phyloP scores from a whole-genome alignment of 1,140 invertebrate species.

The Ostrea denselamellosa region DNA sequence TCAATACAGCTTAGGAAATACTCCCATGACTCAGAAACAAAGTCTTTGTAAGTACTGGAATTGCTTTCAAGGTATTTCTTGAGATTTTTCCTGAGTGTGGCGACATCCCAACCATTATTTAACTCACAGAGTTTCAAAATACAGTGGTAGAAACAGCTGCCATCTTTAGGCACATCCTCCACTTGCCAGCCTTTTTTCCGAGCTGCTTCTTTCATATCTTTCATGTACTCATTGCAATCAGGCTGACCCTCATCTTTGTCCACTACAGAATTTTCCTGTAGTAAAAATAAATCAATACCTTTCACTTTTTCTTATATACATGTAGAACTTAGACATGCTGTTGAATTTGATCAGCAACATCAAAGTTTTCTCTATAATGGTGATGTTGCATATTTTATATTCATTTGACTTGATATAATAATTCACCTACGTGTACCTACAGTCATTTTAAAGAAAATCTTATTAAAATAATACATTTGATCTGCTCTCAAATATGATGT shows the following conservation, averaged over 20 bases:
- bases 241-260: not conserved
- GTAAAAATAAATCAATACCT: not conserved
- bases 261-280: not conserved
- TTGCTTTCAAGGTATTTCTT: slow-evolving; percentile 18
- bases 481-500: too few relatives aligned
- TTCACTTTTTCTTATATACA: too few relatives aligned
- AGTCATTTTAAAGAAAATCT: too few relatives aligned
- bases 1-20: not conserved
- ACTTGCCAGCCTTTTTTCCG: not conserved
- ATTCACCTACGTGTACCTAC: too few relatives aligned
- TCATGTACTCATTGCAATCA: slow-evolving; percentile 27
- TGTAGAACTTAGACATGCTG: not conserved
- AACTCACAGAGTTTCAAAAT: not conserved
- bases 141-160: slow-evolving; percentile 28
- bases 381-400: not conserved
- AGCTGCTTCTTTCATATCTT: not conserved
- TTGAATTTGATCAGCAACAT: not conserved
- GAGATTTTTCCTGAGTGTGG: slow-evolving; percentile 10
- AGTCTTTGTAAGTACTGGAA: not conserved
- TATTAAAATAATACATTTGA: too few relatives aligned
- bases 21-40: not conserved
- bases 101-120: not conserved
- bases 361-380: not conserved
- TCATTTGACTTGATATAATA: not conserved
- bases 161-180: slow-evolving; percentile 4